Conservation (phyloP, 1,140 invertebrate species). For the Delia radicum region DNA sequence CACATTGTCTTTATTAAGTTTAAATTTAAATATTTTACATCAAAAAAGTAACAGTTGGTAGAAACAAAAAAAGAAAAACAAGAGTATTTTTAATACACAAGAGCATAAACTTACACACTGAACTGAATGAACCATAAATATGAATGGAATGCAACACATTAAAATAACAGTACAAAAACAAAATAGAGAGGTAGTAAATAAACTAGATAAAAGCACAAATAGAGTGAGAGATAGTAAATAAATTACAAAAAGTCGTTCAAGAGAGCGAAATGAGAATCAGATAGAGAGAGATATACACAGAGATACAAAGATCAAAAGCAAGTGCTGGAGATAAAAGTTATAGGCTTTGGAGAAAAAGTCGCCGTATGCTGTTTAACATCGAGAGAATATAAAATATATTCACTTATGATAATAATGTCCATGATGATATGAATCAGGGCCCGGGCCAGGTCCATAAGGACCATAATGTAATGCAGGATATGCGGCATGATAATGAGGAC, state of each 20-base stretch:
- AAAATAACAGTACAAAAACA: not conserved
- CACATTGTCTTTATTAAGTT: constrained; percentile 14
- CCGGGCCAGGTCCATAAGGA: constrained; percentile 33
- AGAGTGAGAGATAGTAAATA: not conserved
- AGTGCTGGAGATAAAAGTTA: not conserved
- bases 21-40: not conserved
- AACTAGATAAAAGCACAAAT: not conserved
- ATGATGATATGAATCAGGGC: constrained; percentile 23
- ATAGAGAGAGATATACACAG: not conserved
- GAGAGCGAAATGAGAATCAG: not conserved
- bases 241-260: not conserved
- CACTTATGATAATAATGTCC: constrained; percentile 37
- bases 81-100: not conserved
- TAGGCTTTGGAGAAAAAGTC: not conserved
- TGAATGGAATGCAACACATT: not conserved
- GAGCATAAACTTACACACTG: constrained; percentile 1
- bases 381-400: not conserved
- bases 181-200: not conserved
- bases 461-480: constrained; percentile 48
- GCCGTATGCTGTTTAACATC: constrained; percentile 17
- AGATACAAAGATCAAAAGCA: not conserved
- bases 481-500: constrained; percentile 45
- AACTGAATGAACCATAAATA: constrained; percentile 10
- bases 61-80: not conserved
- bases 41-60: not conserved